A percentile compares a stretch with the other conserved stretches of the same genome.
Conservation (phyloP, 2,888 invertebrate species). For the Arenicola marina region DNA sequence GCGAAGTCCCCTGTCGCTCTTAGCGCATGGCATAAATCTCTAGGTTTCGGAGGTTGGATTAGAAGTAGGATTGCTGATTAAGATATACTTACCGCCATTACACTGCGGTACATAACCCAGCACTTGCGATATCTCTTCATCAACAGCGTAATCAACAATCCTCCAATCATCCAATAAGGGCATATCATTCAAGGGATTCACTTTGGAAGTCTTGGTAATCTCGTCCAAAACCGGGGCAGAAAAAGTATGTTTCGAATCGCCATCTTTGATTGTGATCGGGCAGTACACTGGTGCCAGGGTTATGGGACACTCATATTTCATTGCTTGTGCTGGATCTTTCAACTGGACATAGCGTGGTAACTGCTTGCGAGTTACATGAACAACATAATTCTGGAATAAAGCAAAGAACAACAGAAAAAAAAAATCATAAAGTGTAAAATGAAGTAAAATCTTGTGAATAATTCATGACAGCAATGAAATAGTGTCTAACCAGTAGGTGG, state of each 20-base stretch:
- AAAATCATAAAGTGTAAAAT: slow-evolving; percentile 7
- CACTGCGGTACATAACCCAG: slow-evolving; percentile 46
- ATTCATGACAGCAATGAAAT: too few species aligned
- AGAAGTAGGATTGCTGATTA: too few species aligned
- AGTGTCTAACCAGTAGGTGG: too few species aligned
- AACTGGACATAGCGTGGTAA: slow-evolving; percentile 52
- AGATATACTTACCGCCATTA: slow-evolving; percentile 39
- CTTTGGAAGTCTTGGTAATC: slow-evolving; percentile 51
- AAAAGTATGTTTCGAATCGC: slow-evolving; percentile 53
- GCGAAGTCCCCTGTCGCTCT: background rate
- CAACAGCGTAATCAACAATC: slow-evolving; percentile 47
- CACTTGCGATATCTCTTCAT: slow-evolving; percentile 45
- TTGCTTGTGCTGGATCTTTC: slow-evolving; percentile 39
- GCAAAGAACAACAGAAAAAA: background rate
- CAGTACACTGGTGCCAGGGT: slow-evolving; percentile 53
- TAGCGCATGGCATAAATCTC: too few species aligned
- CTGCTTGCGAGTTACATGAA: slow-evolving; percentile 38
- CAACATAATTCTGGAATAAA: background rate
- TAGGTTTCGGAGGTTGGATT: too few species aligned
- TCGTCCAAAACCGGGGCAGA: slow-evolving; percentile 53
- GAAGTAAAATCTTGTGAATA: slow-evolving; percentile 7
- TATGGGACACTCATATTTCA: slow-evolving; percentile 53
- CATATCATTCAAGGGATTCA: slow-evolving; percentile 50
- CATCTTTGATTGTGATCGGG: slow-evolving; percentile 52
- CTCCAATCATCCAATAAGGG: slow-evolving; percentile 49